Conservation (phyloP, 2,113 vertebrate species). For the Muscicapa adusta region DNA sequence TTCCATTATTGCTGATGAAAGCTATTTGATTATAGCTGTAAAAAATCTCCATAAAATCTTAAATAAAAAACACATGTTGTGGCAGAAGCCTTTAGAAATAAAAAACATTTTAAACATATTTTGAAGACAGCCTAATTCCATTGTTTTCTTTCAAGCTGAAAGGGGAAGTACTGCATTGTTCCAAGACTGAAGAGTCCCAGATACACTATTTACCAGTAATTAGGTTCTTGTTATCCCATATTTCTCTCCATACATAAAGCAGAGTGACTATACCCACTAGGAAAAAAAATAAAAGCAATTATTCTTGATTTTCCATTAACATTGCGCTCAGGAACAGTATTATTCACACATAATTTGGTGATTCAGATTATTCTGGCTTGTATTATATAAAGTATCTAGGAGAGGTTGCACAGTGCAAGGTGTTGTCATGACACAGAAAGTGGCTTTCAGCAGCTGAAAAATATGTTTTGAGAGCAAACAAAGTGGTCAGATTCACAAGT, state of each 20-base stretch:
- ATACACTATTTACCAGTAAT: neutral
- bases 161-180: neutral
- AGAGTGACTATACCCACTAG: neutral
- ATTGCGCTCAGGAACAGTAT: neutral
- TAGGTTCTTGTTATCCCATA: neutral
- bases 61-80: conserved; percentile 56
- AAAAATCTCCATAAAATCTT: conserved; percentile 37
- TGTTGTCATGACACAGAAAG: neutral
- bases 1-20: conserved; percentile 57
- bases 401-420: neutral
- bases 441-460: neutral
- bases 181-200: neutral
- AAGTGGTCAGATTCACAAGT: neutral
- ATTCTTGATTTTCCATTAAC: neutral
- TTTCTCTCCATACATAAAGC: neutral
- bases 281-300: neutral
- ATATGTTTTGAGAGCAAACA: neutral
- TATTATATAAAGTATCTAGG: neutral
- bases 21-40: conserved; percentile 49
- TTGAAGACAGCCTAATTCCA: conserved; percentile 45
- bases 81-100: conserved; percentile 34
- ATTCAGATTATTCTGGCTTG: neutral
- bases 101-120: conserved; percentile 46
- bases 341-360: neutral
- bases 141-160: conserved; percentile 42